Conservation (phyloP, 2,797 vertebrate genomes). For the Sebastes aleutianus region DNA sequence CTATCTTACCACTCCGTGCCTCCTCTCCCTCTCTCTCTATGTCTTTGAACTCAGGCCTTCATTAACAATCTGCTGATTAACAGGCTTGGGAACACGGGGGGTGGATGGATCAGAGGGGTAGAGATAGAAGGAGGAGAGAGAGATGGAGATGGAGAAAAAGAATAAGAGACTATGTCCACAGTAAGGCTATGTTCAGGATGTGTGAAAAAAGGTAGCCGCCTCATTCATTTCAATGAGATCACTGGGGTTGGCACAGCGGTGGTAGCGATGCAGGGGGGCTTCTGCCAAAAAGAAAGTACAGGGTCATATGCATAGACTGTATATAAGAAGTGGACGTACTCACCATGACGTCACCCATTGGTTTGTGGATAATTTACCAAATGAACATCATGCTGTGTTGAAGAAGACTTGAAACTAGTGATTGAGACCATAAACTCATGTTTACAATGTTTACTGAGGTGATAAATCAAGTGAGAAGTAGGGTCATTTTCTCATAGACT, state of each 20-base stretch:
- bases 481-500: no score
- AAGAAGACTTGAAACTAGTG: no score
- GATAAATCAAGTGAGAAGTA: no score
- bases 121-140: constrained; percentile 37
- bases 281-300: no score
- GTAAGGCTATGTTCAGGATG: constrained; percentile 9
- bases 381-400: no score
- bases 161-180: constrained; percentile 14
- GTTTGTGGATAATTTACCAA: no score
- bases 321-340: no score
- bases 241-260: background rate
- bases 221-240: background rate
- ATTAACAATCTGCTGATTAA: constrained; percentile 84
- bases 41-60: constrained; percentile 82
- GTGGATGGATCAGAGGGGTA: constrained; percentile 63
- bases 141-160: constrained; percentile 36
- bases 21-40: constrained; percentile 42
- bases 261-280: background rate
- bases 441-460: no score
- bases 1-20: constrained; percentile 57
- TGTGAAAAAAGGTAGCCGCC: background rate
- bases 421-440: no score
- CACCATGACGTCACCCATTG: no score
- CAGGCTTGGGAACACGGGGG: constrained; percentile 72
- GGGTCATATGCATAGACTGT: no score